Percentiles rank a stretch among this genome's conserved stretches.
These are phyloP conservation scores for Pogonocherus hispidulus DNA, from an alignment of 2,888 invertebrate species.

Conservation along the genomic window DNA sequence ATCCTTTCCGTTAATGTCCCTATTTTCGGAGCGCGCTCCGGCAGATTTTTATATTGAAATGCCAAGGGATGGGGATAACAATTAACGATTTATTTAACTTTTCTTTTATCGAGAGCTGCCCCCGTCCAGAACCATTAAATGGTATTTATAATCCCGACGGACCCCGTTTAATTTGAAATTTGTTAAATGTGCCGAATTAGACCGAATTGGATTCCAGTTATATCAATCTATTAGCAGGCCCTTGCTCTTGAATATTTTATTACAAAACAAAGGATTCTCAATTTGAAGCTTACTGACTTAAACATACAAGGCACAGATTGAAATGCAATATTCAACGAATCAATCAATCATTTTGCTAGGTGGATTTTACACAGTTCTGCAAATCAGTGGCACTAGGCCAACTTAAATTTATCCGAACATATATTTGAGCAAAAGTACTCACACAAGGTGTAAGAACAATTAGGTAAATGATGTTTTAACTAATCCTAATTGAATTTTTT, in stretches of 20 bases:
- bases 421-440: no score
- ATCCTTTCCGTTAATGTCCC: constrained; percentile 48
- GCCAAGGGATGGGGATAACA: constrained; percentile 47
- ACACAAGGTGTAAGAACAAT: no score
- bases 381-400: no score
- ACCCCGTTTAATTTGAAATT: constrained; percentile 31
- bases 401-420: no score
- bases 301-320: no score
- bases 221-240: constrained; percentile 18
- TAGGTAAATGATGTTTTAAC: no score
- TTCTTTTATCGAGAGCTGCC: constrained; percentile 39
- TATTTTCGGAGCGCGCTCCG: constrained; percentile 28
- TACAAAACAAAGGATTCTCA: not conserved
- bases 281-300: no score
- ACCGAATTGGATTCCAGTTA: constrained; percentile 21
- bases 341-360: no score
- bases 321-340: no score
- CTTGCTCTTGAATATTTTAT: not conserved
- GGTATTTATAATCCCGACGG: constrained; percentile 27
- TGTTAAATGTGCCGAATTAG: constrained; percentile 26
- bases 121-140: not conserved
- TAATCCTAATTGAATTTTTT: no score
- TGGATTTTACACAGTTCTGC: no score
- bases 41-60: constrained; percentile 49
- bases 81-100: constrained; percentile 55